Base-by-base conservation (phyloP, 2,888 invertebrate genomes). In the Athripsodes cinereus region DNA sequence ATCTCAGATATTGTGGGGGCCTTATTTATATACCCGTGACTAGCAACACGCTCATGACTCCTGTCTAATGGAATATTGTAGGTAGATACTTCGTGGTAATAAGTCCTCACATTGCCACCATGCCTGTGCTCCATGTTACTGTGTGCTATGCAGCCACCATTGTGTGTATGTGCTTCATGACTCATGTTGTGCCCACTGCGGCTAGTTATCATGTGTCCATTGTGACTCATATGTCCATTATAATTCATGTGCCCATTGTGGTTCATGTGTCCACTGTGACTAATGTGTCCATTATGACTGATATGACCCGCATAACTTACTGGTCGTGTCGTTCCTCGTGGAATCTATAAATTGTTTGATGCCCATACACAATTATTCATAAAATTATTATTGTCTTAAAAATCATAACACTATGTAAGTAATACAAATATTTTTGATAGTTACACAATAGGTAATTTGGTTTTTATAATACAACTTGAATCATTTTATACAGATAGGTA, bases 261-360 rank as follows among this genome's bases (percentile, higher is more conserved):
- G 8, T 44, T 55, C 18, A 55, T 35, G 20, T 48, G 48, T 22
- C 34, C 49, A 20, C 31, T 55, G 35, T 55, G 55, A 22, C 55
- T 49, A n/a, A 47, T 47, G 8, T 47, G 47, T 20, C 47, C 47
- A 47, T 49, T 60, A 52, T 56, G 59, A 44, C 20, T 58, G 16
- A 55, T 62, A 49, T 59, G 63, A 19, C 66, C 66, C 5, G 78
- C 78, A 67, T 77, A 78, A 66, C 77, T 77, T 11, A 71, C 77
- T 1, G 78, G 78, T 47, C 78, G 69, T 21, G 46, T 51, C 3
- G 56, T 50, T 46, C 26, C 40, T 19, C 56, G 40, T 10, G 56
- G 56, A 22, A 56, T 40, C 56, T 56, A 22, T n/a, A 40, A 40
- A 16, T 26, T 26, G 10, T 26, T n/a, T n/a, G n/a, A n/a, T n/a